Base-by-base conservation (phyloP, 2,113 vertebrate species). In the Campylomormyrus numenius region DNA sequence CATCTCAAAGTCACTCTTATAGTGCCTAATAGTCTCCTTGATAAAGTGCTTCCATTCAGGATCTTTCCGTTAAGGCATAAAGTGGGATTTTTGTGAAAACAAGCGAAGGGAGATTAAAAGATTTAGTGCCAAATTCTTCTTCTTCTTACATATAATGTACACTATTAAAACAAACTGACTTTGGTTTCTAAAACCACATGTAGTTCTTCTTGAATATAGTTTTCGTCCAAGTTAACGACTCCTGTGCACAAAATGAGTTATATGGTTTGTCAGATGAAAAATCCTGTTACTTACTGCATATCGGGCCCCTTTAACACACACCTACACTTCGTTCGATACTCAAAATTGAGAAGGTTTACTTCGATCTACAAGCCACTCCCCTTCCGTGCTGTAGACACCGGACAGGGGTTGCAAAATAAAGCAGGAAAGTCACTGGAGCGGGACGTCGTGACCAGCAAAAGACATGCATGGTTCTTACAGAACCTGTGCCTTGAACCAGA, bases 1-100 rank as follows among this genome's bases (percentile, higher is more conserved):
- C 90, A 91, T 89, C 83, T 89, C 89, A 45, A 70, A 84, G 35
- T 45, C 84, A 21, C 50, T 87, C 8, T 31, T 31, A 52, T 3
- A 53, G 48, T 39, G 45, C 45, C 45, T 52, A n/a, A 31, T 24
- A 62, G 50, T n/a, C 21, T 45, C 48, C 49, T 88, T 56, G 31
- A 53, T 15, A 42, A 77, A 39, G 3, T 27, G 46, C 19, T 90
- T 42, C 85, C 89, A 77, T 46, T 31, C 35, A 80, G 85, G 21
- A n/a, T 15, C 21, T 46, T 35, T 77, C 21, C 19, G 11, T 74
- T 49, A 53, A 35, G n/a, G 3, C 42, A 70, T 74, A 77, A 53
- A 74, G 46, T 53, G 17, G 45, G 17, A 66, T 13, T 70, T 86
- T 74, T 39, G 8, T 31, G 53, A 53, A 62, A 48, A 50, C 66